A percentile compares a stretch with the other conserved stretches of the same genome.
Conservation (phyloP, 2,888 invertebrate genomes). For the Camponotus fellah region DNA sequence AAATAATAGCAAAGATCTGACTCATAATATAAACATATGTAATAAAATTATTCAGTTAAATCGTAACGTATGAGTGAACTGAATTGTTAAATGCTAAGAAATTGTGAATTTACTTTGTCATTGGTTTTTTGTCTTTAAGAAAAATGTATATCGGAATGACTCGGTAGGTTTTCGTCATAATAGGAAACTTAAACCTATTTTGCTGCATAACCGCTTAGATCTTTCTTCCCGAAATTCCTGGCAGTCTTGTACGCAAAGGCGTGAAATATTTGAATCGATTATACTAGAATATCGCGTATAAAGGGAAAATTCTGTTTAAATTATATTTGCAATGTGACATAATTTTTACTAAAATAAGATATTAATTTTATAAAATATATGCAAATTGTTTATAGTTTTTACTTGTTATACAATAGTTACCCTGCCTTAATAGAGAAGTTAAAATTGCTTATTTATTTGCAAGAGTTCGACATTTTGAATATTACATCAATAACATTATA, state of each 20-base stretch:
- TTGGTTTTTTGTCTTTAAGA: background rate
- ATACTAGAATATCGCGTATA: constrained; percentile 76
- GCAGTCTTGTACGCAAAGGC: constrained; percentile 56
- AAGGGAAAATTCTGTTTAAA: constrained; percentile 37
- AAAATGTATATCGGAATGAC: constrained; percentile 52
- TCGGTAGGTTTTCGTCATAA: constrained; percentile 17
- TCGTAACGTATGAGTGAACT: background rate
- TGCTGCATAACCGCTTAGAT: constrained; percentile 79
- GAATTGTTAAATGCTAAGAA: background rate
- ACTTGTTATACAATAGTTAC: background rate
- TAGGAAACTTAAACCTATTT: constrained; percentile 75
- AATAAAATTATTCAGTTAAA: background rate
- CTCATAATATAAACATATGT: background rate
- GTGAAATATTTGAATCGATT: constrained; percentile 46
- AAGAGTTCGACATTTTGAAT: background rate
- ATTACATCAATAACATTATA: background rate
- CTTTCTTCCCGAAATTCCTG: constrained; percentile 71
- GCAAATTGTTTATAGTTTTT: background rate
- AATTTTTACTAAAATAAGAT: background rate
- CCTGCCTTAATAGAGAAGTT: background rate
- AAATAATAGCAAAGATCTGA: background rate
- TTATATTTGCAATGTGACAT: background rate
- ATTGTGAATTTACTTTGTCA: background rate
- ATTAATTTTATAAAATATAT: background rate
- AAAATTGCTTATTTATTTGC: background rate